These are phyloP conservation scores for Paramacrobiotus metropolitanus DNA, from an alignment of 1,140 invertebrate species.

Conservation along the genomic window DNA sequence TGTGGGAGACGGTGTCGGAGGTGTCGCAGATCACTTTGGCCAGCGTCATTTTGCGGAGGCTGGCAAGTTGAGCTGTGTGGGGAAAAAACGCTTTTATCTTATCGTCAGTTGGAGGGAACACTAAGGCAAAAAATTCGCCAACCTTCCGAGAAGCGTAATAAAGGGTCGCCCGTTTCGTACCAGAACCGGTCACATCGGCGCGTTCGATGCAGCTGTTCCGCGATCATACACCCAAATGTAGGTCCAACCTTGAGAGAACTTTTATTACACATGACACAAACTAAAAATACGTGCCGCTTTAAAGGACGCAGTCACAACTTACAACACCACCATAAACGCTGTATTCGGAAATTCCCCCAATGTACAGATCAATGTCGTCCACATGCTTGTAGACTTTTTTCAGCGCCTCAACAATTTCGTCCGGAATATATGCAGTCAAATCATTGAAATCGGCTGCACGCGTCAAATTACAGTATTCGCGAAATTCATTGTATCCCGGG, in stretches of 20 bases:
- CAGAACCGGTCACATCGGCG: slow-evolving; percentile 74
- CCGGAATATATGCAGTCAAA: slow-evolving; percentile 36
- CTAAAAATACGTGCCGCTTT: not conserved
- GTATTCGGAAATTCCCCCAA: slow-evolving; percentile 29
- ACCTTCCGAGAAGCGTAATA: slow-evolving; percentile 51
- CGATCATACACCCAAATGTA: slow-evolving; percentile 33
- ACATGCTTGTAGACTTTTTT: slow-evolving; percentile 28
- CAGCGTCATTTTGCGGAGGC: slow-evolving; percentile 10
- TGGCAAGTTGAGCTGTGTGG: slow-evolving; percentile 1
- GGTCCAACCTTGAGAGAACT: slow-evolving; percentile 24
- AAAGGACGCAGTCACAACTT: not conserved
- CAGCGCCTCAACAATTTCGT: slow-evolving; percentile 26
- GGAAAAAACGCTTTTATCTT: slow-evolving; percentile 1
- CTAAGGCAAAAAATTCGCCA: not conserved
- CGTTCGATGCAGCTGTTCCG: slow-evolving; percentile 33
- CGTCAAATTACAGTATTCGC: slow-evolving; percentile 31
- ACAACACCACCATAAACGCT: slow-evolving; percentile 27
- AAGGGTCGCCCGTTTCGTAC: slow-evolving; percentile 70
- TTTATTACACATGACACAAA: slow-evolving; percentile 2
- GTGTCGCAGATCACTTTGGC: slow-evolving; percentile 11
- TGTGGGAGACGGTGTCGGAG: slow-evolving; percentile 5
- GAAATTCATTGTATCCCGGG: slow-evolving; percentile 35
- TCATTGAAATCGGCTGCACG: slow-evolving; percentile 45
- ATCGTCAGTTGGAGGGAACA: slow-evolving; percentile 7
- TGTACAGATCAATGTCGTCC: slow-evolving; percentile 33